Evolutionary conservation across 2,113 vertebrate genomes (phyloP).

Genomic region (Halcyon malimbica): DNA sequence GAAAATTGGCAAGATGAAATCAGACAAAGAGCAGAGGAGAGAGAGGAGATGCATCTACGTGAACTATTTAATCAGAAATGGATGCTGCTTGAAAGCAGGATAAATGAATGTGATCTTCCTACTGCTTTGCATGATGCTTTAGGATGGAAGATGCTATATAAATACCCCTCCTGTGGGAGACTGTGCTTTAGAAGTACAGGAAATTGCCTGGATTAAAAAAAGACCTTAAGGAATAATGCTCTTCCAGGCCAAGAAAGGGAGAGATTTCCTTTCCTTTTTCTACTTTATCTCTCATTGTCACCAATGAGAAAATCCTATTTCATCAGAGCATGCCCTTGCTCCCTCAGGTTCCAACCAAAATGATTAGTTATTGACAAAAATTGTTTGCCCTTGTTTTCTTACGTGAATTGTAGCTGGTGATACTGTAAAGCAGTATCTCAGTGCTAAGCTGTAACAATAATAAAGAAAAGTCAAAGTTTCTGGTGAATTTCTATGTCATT

Average conservation of each 20-base stretch:
- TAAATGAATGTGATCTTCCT: neutral
- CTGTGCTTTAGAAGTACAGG: neutral
- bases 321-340: neutral
- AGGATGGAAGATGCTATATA: neutral
- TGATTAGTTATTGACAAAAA: neutral
- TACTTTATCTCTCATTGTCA: neutral
- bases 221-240: neutral
- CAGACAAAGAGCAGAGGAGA: neutral
- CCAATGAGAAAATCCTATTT: neutral
- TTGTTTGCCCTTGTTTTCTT: neutral
- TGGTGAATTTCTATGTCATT: neutral
- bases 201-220: slow-evolving; percentile 13
- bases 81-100: neutral
- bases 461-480: neutral
- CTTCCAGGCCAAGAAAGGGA: neutral
- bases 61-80: neutral
- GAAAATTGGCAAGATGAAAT: neutral
- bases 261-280: slow-evolving; percentile 9
- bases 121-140: neutral
- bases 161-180: neutral
- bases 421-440: neutral
- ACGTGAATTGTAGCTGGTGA: neutral
- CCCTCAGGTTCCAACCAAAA: neutral
- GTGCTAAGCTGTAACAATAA: neutral
- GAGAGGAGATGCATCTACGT: neutral